phyloP scores from a whole-genome alignment of 2,888 invertebrate species.

The Euphydryas editha region DNA sequence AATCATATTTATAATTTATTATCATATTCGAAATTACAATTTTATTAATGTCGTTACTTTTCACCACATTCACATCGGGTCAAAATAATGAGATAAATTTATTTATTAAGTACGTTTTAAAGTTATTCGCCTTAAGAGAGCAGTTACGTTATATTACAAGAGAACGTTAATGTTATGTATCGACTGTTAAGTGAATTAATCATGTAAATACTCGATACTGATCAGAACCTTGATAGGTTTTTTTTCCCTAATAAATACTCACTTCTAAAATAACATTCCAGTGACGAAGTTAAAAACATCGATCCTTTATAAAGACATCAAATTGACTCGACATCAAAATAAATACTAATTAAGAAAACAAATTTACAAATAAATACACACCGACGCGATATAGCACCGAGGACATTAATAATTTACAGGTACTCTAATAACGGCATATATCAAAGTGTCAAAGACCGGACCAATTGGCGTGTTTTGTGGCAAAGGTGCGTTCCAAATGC shows the following conservation, averaged over 20 bases:
- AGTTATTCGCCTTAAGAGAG: conserved; percentile 54
- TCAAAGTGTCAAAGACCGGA: conserved; percentile 75
- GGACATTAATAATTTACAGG: conserved; percentile 53
- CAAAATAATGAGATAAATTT: neutral
- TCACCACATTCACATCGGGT: too few relatives aligned
- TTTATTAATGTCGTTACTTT: too few relatives aligned
- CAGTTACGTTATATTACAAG: conserved; percentile 56
- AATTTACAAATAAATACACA: conserved; percentile 35
- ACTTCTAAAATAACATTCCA: conserved; percentile 9
- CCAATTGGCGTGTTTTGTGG: conserved; percentile 74
- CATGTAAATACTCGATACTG: conserved; percentile 56
- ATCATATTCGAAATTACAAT: too few relatives aligned
- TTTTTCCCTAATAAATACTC: conserved; percentile 15
- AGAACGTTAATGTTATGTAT: conserved; percentile 56
- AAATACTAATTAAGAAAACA: conserved; percentile 48
- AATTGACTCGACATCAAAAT: conserved; percentile 47
- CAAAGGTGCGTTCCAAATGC: conserved; percentile 63
- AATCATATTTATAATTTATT: too few relatives aligned
- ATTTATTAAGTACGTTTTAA: conserved; percentile 37
- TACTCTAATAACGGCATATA: conserved; percentile 65
- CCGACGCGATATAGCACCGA: conserved; percentile 45
- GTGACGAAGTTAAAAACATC: neutral
- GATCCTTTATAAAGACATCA: conserved; percentile 39
- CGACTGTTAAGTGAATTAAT: conserved; percentile 64
- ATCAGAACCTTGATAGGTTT: conserved; percentile 36